phyloP scores from a whole-genome alignment of 2,113 vertebrate species.

The Collichthys lucidus region DNA sequence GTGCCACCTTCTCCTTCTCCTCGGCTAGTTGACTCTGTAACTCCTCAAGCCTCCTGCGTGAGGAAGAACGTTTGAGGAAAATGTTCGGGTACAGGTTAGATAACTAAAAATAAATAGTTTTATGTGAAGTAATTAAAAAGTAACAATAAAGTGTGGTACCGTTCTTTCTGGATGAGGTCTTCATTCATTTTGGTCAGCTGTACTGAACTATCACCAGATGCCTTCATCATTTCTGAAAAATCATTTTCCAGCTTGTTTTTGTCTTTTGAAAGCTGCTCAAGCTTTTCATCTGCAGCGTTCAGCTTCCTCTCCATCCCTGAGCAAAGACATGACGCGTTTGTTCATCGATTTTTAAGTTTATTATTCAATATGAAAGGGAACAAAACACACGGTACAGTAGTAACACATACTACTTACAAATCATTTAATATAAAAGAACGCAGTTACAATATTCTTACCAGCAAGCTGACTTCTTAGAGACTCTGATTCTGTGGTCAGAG shows the following conservation, averaged over 20 bases:
- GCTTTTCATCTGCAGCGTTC: slow-evolving; percentile 88
- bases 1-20: slow-evolving; percentile 85
- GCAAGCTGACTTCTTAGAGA: slow-evolving; percentile 84
- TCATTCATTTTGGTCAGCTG: slow-evolving; percentile 94
- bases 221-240: slow-evolving; percentile 93
- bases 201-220: slow-evolving; percentile 93
- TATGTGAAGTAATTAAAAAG: neutral
- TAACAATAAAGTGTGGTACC: slow-evolving; percentile 75
- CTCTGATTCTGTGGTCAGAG: slow-evolving; percentile 86
- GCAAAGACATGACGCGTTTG: neutral
- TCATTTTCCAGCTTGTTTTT: slow-evolving; percentile 93
- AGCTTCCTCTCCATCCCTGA: slow-evolving; percentile 90
- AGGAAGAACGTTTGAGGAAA: neutral
- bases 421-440: neutral
- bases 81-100: neutral
- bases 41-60: slow-evolving; percentile 89
- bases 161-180: slow-evolving; percentile 91
- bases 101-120: neutral
- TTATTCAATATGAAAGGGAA: neutral
- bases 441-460: slow-evolving; percentile 70
- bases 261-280: slow-evolving; percentile 87
- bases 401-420: neutral
- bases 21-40: slow-evolving; percentile 88
- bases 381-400: neutral
- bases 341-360: neutral